These are phyloP conservation scores for Thripadectes ignobilis DNA, from an alignment of 2,797 vertebrate genomes.

Conservation along the genomic window DNA sequence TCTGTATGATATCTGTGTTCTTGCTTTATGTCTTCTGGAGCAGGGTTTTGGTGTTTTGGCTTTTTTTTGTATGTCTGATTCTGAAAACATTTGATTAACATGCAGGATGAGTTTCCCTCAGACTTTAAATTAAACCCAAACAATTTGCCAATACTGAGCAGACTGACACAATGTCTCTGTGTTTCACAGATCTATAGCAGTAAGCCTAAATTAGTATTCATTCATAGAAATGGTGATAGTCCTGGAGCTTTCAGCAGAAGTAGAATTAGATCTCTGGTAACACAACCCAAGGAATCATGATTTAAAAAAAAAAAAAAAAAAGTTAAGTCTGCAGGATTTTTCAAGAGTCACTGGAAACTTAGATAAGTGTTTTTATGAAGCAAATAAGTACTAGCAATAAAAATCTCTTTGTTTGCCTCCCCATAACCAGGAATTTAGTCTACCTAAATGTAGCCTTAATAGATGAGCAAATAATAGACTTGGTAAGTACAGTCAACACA, in stretches of 20 bases:
- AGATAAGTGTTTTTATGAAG: fast-evolving
- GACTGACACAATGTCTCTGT: not conserved
- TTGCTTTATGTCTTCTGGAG: not conserved
- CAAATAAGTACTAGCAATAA: not conserved
- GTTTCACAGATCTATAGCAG: not conserved
- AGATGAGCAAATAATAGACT: not conserved
- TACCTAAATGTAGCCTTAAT: not conserved
- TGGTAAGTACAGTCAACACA: not conserved
- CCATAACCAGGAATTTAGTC: not conserved
- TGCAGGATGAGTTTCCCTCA: not conserved
- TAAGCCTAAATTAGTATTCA: not conserved
- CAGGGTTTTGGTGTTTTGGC: no score
- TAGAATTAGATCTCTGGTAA: not conserved
- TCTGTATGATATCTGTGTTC: not conserved
- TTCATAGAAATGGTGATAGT: not conserved
- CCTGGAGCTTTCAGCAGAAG: not conserved
- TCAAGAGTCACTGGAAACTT: not conserved
- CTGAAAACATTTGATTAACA: not conserved
- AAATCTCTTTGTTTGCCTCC: not conserved
- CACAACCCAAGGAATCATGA: not conserved
- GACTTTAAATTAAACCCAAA: not conserved
- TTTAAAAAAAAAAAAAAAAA: not conserved
- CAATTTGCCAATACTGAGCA: not conserved
- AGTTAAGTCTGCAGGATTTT: fast-evolving
- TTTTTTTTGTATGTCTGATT: not conserved